A percentile compares a stretch with the other conserved stretches of the same genome.
These are phyloP conservation scores for Otolemur garnettii DNA, from an alignment of 2,113 vertebrate species.

Conservation along the genomic window DNA sequence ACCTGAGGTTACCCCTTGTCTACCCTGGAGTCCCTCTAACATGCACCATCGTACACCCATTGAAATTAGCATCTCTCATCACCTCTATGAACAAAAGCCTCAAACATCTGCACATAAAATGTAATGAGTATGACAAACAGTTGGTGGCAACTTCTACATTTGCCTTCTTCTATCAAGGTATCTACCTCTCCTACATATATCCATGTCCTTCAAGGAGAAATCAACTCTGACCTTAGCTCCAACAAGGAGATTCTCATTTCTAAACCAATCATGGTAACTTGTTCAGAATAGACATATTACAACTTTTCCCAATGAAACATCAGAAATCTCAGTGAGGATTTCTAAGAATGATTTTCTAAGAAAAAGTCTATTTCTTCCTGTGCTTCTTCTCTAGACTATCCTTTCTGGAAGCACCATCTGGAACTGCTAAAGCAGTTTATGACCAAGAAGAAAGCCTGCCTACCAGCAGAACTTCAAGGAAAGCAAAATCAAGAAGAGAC, in stretches of 20 bases:
- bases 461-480: neutral
- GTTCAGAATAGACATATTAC: neutral
- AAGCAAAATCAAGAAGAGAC: neutral
- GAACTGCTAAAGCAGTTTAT: neutral
- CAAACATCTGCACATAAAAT: accelerated
- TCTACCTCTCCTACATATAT: neutral
- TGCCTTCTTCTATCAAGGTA: neutral
- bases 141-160: neutral
- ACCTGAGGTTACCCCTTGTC: neutral
- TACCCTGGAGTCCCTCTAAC: neutral
- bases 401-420: neutral
- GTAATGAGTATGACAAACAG: neutral
- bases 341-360: neutral
- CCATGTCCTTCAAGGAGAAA: neutral
- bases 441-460: neutral
- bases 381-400: neutral
- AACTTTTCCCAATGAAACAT: constrained; percentile 5
- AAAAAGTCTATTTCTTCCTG: constrained; percentile 20
- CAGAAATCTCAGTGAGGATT: neutral
- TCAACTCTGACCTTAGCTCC: neutral
- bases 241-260: neutral
- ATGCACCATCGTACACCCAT: neutral
- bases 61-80: neutral
- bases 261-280: neutral
- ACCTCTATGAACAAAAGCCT: neutral